These are phyloP conservation scores for Lasioglossum albipes DNA, from an alignment of 1,140 invertebrate genomes.

Conservation along the genomic window DNA sequence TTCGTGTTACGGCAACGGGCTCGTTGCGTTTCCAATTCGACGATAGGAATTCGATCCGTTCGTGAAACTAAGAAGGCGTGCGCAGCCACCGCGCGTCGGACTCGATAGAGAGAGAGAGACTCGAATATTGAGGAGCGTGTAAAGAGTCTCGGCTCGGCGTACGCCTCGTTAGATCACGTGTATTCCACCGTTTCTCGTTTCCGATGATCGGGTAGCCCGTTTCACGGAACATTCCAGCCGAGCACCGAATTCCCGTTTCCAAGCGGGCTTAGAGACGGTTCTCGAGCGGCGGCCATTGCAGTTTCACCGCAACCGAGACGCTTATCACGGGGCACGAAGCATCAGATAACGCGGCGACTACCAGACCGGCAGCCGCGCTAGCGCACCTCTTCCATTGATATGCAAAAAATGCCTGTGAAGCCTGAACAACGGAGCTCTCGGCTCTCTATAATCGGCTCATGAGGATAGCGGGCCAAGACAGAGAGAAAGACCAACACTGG, in stretches of 20 bases:
- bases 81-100: too few relatives aligned
- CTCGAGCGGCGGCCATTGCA: neutral
- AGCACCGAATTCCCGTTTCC: conserved; percentile 19
- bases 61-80: neutral
- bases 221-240: conserved; percentile 9
- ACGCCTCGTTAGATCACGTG: neutral
- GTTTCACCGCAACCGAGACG: conserved; percentile 9
- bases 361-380: neutral
- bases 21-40: conserved; percentile 4
- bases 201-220: neutral
- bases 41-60: conserved; percentile 5
- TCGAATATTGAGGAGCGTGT: too few relatives aligned
- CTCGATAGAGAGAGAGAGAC: too few relatives aligned
- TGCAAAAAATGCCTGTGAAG: conserved; percentile 33
- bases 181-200: neutral
- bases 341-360: conserved; percentile 41
- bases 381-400: conserved; percentile 18
- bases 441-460: conserved; percentile 15
- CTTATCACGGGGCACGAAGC: conserved; percentile 36
- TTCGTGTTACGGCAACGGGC: neutral
- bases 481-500: too few relatives aligned
- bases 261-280: neutral
- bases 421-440: neutral
- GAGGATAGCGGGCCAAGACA: conserved; percentile 13
- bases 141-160: too few relatives aligned